phyloP scores from a whole-genome alignment of 2,797 vertebrate genomes.

The Triplophysa yarkandensis region DNA sequence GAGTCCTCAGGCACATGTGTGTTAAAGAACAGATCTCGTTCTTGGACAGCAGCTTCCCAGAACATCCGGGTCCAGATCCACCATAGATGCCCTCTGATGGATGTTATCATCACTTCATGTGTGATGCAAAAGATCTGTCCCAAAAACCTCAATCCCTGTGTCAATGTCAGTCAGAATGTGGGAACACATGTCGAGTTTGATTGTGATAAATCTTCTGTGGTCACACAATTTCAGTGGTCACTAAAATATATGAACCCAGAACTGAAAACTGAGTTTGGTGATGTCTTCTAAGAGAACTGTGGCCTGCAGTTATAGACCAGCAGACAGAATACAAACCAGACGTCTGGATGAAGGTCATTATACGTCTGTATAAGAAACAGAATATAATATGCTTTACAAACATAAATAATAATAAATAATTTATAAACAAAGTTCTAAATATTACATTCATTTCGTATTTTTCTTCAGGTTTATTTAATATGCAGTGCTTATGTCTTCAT shows the following conservation, averaged over 20 bases:
- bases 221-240: slow-evolving; percentile 1
- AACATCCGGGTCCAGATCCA: not conserved
- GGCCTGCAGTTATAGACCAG: slow-evolving; percentile 22
- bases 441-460: no score
- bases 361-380: not conserved
- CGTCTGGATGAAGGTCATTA: slow-evolving; percentile 2
- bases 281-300: slow-evolving; percentile 2
- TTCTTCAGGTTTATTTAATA: no score
- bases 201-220: slow-evolving; percentile 11
- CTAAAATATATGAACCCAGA: slow-evolving; percentile 1
- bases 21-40: slow-evolving; percentile 59
- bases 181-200: not conserved
- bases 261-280: no score
- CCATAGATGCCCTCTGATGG: not conserved
- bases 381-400: no score
- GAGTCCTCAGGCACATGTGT: slow-evolving; percentile 59
- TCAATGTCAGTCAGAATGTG: slow-evolving; percentile 20
- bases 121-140: not conserved
- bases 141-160: not conserved
- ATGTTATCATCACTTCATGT: slow-evolving; percentile 9
- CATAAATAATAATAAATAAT: no score
- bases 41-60: slow-evolving; percentile 26
- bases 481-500: no score
- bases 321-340: slow-evolving; percentile 40
- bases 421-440: no score